Percentiles rank a stretch among this genome's conserved stretches.
These are phyloP conservation scores for Chrosomus eos DNA, from an alignment of 2,797 vertebrate genomes.

Conservation along the genomic window DNA sequence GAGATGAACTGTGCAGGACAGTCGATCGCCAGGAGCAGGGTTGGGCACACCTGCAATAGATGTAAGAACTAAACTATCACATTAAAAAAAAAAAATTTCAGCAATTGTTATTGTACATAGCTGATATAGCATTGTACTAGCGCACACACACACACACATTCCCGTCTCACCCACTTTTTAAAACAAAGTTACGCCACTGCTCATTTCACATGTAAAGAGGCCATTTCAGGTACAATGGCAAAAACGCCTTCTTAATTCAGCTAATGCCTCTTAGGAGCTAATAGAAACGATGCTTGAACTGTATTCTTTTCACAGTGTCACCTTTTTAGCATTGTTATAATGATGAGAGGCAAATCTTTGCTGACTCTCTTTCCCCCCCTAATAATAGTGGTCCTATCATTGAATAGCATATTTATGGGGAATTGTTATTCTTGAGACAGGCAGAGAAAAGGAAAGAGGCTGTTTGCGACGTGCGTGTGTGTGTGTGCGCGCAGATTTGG, in stretches of 20 bases:
- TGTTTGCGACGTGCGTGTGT: background rate
- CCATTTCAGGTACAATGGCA: background rate
- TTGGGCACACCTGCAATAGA: too few relatives aligned
- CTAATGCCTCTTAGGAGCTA: constrained; percentile 4
- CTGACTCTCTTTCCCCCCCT: constrained; percentile 7
- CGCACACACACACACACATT: too few relatives aligned
- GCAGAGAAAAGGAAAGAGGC: constrained; percentile 6
- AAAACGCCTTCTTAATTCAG: background rate
- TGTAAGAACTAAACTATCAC: too few relatives aligned
- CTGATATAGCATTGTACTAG: too few relatives aligned
- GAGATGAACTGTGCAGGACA: too few relatives aligned
- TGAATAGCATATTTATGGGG: constrained; percentile 21
- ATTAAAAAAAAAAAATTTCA: too few relatives aligned
- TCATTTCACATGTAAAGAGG: background rate
- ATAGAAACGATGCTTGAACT: constrained; percentile 12
- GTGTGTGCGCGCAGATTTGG: constrained; percentile 43
- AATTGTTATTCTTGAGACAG: constrained; percentile 7
- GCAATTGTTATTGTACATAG: too few relatives aligned
- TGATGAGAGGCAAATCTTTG: constrained; percentile 32
- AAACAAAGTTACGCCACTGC: too few relatives aligned
- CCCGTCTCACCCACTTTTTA: too few relatives aligned
- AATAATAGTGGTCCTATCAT: background rate
- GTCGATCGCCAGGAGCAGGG: too few relatives aligned
- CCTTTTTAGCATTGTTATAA: constrained; percentile 34
- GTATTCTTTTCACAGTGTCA: constrained; percentile 23